These are phyloP conservation scores for Lithophane leautieri DNA, from an alignment of 2,888 invertebrate species.

Conservation along the genomic window DNA sequence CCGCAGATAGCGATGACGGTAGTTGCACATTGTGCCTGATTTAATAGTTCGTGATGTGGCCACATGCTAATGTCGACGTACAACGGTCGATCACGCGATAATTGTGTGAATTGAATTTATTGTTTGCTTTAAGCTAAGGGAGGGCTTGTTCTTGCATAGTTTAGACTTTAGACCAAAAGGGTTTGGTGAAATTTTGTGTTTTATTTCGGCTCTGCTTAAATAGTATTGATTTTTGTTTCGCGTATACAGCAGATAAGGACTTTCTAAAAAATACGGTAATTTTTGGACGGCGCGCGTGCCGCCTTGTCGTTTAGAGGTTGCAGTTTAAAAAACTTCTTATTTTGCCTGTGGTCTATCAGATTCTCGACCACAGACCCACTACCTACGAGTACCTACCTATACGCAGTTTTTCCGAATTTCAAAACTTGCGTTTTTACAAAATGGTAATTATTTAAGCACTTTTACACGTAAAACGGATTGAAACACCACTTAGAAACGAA, in stretches of 20 bases:
- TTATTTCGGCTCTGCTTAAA: background rate
- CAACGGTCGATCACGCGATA: constrained; percentile 62
- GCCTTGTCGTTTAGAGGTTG: no score
- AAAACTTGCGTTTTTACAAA: background rate
- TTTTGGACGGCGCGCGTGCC: no score
- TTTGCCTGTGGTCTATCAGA: no score
- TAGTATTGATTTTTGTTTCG: no score
- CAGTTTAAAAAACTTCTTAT: background rate
- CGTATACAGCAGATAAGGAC: no score
- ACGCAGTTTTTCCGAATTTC: background rate
- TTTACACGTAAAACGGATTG: background rate
- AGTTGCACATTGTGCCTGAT: constrained; percentile 74
- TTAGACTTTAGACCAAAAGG: background rate
- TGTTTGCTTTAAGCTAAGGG: constrained; percentile 47
- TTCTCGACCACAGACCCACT: background rate
- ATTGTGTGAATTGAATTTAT: constrained; percentile 56
- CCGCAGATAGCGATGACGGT: constrained; percentile 67
- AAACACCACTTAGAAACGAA: constrained; percentile 32
- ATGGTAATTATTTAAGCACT: background rate
- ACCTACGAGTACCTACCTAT: background rate
- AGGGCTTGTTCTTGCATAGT: constrained; percentile 29
- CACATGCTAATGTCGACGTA: constrained; percentile 63
- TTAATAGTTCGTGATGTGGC: constrained; percentile 73
- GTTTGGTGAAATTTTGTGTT: background rate
- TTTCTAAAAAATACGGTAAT: no score